phyloP scores from a whole-genome alignment of 1,140 invertebrate species.

The Nylanderia fulva region DNA sequence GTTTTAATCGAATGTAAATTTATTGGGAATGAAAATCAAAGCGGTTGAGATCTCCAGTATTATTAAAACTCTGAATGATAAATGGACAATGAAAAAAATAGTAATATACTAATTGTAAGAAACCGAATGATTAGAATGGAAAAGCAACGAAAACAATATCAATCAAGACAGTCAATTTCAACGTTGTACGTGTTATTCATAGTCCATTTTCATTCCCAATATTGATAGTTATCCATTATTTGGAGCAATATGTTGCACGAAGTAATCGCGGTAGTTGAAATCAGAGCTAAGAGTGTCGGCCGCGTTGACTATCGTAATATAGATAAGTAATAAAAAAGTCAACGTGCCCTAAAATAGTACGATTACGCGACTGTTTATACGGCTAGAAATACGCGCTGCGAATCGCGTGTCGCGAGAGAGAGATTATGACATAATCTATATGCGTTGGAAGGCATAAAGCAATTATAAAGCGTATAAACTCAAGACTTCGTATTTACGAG shows the following conservation, averaged over 20 bases:
- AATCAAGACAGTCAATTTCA: not conserved
- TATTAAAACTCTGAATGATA: not conserved
- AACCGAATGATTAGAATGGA: not conserved
- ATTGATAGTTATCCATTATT: not conserved
- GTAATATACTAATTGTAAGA: not conserved
- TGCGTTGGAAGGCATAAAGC: constrained; percentile 87
- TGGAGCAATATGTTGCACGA: not conserved
- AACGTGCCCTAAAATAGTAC: not conserved
- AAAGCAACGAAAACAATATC: not conserved
- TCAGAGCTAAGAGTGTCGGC: not conserved
- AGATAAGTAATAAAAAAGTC: constrained; percentile 18
- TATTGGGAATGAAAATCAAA: constrained; percentile 29
- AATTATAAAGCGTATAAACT: constrained; percentile 86
- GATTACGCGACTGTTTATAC: not conserved
- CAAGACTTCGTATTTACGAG: constrained; percentile 88
- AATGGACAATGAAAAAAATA: not conserved
- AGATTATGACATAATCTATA: constrained; percentile 9
- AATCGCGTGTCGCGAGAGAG: not conserved
- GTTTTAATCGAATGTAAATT: constrained; percentile 3
- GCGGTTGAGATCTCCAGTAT: not conserved
- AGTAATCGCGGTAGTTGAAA: constrained; percentile 1
- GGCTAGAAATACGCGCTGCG: not conserved
- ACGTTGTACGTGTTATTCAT: not conserved
- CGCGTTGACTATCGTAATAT: not conserved
- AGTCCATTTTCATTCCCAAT: constrained; percentile 17